Base-by-base conservation (phyloP, 2,888 invertebrate genomes). In the Cistogaster globosa region DNA sequence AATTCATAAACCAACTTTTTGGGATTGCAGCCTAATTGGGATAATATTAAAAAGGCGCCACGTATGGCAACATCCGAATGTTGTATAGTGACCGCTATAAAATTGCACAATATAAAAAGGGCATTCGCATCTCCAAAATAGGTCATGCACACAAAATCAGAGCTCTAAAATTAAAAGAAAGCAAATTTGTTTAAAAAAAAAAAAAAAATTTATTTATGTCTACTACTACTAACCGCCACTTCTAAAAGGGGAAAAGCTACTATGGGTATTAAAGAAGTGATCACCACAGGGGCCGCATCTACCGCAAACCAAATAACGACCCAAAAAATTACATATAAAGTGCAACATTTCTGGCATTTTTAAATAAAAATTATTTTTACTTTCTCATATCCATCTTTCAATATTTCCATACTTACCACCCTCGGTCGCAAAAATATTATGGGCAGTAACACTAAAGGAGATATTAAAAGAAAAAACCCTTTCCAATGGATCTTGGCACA, bases 401-500 rank as follows among this genome's bases (percentile, higher is more conserved):
- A 26, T 26, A 26, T 26, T 26, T 4, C 26, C 4, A 26, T 26
- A 26, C 26, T 26, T 26, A 26, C 26, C 26, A 26, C 26, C 26
- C 26, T 26, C 26, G 26, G 26, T 1, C 26, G 26, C 26, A 76
- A 2, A 67, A 84, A 80, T 12, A 77, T 4, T 45, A 84, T 16
- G 0, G 84, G 80, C 18, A 84, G n/a, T 14, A 84, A 22, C 0
- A 36, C 0, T 6, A 84, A 9, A 0, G 76, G 71, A 0, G 67
- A 48, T 6, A 72, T 0, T 0, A 84, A 4, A 20, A 62, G 76
- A 42, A 80, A 84, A 8, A 58, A 67, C 6, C 80, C 84, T 67
- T 77, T 80, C 76, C 80, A 80, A 77, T 84, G 84, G 16, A 84
- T 38, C 9, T 55, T 51, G 4, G 18, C 65, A 57, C 84, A 84